phyloP scores from a whole-genome alignment of 2,797 vertebrate species.

The Kryptolebias ocellatus region DNA sequence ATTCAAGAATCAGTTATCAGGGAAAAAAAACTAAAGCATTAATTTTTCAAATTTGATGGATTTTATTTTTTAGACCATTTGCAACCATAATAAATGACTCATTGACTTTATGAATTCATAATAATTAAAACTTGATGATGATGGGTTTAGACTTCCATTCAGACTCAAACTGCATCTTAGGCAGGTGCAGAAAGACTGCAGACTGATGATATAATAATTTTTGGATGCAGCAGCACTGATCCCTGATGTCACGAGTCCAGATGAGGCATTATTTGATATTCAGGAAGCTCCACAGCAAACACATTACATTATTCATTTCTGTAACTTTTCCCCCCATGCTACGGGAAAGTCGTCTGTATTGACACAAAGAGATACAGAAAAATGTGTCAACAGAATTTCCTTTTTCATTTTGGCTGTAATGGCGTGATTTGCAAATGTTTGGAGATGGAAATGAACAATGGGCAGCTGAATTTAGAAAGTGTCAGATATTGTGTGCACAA shows the following conservation, averaged over 20 bases:
- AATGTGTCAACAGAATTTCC: conserved; percentile 44
- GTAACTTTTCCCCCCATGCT: conserved; percentile 15
- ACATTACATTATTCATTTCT: conserved; percentile 32
- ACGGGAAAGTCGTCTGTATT: conserved; percentile 4
- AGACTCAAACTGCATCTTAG: background rate
- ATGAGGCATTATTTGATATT: conserved; percentile 12
- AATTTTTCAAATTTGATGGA: background rate
- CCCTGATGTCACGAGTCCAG: background rate
- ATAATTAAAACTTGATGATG: background rate
- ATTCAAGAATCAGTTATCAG: background rate
- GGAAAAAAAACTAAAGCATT: background rate
- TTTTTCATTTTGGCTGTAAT: conserved; percentile 33
- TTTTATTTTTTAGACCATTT: background rate
- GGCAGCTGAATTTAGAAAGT: conserved; percentile 27
- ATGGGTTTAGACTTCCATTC: background rate
- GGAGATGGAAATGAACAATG: conserved; percentile 48
- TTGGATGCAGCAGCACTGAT: background rate
- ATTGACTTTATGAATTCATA: background rate
- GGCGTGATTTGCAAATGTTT: conserved; percentile 52
- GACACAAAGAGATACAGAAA: conserved; percentile 40
- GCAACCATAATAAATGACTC: background rate
- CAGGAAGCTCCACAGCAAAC: background rate
- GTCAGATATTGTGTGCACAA: conserved; percentile 20
- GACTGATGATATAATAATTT: conserved; percentile 8
- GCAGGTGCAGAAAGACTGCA: background rate